These are phyloP conservation scores for Anthopleura xanthogrammica DNA, from an alignment of 92 coral and sea anemone genomes.

Conservation along the genomic window DNA sequence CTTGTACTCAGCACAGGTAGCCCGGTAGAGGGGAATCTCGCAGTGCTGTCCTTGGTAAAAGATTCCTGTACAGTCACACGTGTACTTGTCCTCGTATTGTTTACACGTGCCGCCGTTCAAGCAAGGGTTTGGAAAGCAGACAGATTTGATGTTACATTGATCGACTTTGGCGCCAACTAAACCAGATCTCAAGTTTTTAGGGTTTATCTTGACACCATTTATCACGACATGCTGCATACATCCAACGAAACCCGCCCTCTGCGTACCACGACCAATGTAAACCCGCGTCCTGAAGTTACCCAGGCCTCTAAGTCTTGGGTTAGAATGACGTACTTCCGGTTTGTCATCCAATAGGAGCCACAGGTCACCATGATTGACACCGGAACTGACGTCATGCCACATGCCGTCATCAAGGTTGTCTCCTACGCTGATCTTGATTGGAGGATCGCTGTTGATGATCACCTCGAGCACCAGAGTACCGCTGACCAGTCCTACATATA, in stretches of 20 bases:
- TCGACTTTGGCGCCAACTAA: constrained; percentile 44
- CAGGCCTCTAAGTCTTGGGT: constrained; percentile 53
- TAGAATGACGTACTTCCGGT: constrained; percentile 75
- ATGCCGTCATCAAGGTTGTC: constrained; percentile 78
- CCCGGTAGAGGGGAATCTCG: constrained; percentile 77
- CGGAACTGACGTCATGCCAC: constrained; percentile 90
- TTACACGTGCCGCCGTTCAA: constrained; percentile 65
- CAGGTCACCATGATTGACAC: constrained; percentile 59
- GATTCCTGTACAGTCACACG: constrained; percentile 79
- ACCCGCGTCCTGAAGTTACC: constrained; percentile 65
- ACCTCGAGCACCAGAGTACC: constrained; percentile 77
- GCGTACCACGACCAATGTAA: constrained; percentile 74
- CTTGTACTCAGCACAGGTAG: constrained; percentile 88
- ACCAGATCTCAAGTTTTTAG: constrained; percentile 35
- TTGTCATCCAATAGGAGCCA: constrained; percentile 67
- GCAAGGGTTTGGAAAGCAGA: constrained; percentile 87
- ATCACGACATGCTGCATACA: constrained; percentile 71
- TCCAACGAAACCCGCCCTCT: constrained; percentile 83
- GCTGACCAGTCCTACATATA: constrained; percentile 56
- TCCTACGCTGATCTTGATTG: constrained; percentile 68
- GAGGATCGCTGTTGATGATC: constrained; percentile 53
- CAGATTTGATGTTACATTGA: constrained; percentile 52
- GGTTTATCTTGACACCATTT: constrained; percentile 51
- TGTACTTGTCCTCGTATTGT: constrained; percentile 62
- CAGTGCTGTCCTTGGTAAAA: constrained; percentile 78